These are phyloP conservation scores for Neolamprologus caudopunctatus DNA, from an alignment of 2,113 vertebrate genomes.

Conservation along the genomic window DNA sequence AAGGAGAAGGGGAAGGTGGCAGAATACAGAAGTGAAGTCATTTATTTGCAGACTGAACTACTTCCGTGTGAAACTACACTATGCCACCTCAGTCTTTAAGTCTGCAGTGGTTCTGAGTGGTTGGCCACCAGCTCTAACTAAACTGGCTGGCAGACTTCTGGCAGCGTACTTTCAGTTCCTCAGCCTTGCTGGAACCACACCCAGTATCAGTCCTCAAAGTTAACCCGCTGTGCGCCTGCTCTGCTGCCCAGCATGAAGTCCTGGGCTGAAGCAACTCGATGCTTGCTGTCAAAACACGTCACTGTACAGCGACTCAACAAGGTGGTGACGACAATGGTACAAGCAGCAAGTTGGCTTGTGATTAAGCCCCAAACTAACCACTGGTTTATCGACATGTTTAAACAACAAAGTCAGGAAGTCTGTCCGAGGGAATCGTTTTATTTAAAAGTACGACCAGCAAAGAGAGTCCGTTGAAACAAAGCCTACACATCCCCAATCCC, in stretches of 20 bases:
- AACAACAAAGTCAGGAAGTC: background rate
- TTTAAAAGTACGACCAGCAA: background rate
- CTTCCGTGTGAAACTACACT: background rate
- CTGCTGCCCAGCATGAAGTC: background rate
- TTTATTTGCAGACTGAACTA: background rate
- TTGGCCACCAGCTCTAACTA: background rate
- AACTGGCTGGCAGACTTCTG: background rate
- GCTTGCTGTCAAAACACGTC: background rate
- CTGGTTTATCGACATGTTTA: background rate
- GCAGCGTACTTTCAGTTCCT: conserved; percentile 40
- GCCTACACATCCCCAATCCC: background rate
- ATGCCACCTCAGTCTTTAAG: background rate
- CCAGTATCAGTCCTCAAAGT: background rate
- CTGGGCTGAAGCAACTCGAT: background rate
- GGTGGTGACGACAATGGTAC: background rate
- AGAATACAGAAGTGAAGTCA: background rate
- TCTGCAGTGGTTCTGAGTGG: background rate
- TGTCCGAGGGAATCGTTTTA: background rate
- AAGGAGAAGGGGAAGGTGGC: background rate
- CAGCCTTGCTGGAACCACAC: conserved; percentile 18
- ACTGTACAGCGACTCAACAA: background rate
- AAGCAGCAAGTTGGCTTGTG: background rate
- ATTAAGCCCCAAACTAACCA: background rate
- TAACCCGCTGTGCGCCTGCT: background rate
- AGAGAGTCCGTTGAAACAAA: background rate